These are phyloP conservation scores for Drosophila hydei DNA, from an alignment of 1,140 invertebrate species.

Conservation along the genomic window DNA sequence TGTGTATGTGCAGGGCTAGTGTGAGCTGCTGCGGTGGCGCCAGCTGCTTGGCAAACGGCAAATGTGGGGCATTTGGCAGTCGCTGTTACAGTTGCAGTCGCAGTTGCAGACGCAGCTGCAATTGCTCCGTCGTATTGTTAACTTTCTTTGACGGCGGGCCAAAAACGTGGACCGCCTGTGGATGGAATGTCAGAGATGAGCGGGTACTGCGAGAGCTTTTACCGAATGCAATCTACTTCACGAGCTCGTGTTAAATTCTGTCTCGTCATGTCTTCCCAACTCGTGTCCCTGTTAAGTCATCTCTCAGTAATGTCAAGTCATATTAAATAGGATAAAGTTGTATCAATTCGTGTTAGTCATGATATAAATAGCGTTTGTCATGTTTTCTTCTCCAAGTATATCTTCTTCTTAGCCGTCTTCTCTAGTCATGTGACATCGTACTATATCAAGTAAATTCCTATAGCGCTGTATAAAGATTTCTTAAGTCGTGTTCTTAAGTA, in stretches of 20 bases:
- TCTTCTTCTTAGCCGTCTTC: too few species aligned
- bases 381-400: too few species aligned
- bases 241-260: too few species aligned
- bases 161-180: constrained; percentile 63
- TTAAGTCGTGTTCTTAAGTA: too few species aligned
- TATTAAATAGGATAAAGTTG: too few species aligned
- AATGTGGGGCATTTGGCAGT: constrained; percentile 80
- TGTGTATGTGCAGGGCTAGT: constrained; percentile 7
- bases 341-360: too few species aligned
- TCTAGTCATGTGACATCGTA: too few species aligned
- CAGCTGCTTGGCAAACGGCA: constrained; percentile 67
- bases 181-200: not conserved
- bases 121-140: constrained; percentile 73
- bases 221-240: not conserved
- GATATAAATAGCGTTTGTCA: too few species aligned
- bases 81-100: constrained; percentile 29
- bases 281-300: not conserved
- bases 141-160: constrained; percentile 78
- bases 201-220: not conserved
- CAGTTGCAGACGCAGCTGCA: constrained; percentile 44
- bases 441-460: too few species aligned
- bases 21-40: constrained; percentile 43
- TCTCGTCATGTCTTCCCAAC: not conserved
- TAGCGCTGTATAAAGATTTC: too few species aligned
- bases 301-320: too few species aligned